Base-by-base conservation (phyloP, 2,888 invertebrate species). In the Oligia fasciuncula region DNA sequence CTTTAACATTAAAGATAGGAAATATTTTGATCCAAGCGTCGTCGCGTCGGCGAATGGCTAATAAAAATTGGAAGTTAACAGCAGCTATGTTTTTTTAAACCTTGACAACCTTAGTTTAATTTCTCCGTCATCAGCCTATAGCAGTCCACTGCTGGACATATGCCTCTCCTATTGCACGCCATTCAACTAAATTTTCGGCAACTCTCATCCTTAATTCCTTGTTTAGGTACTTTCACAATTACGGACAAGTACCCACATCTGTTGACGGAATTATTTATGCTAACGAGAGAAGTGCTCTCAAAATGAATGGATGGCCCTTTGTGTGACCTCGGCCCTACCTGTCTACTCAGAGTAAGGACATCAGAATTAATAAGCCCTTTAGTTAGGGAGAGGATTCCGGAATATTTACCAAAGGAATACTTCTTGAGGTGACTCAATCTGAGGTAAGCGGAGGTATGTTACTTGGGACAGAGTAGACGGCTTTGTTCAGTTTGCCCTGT, bases 311-410 rank as follows among this genome's bases (percentile, higher is more conserved):
- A 93, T 92, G 92, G 91, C 86, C 92, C 93, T 94, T 93, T 93
- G 91, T 93, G 92, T 93, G 90, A 91, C 91, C 88, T 87, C 88
- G 85, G 86, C 88, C 85, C 89, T 92, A 93, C 93, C 93, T 93
- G 93, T 91, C 91, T 92, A 88, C 87, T 93, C 91, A 91, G 92
- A 93, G 92, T 91, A 90, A 87, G 91, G 93, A 90, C 92, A 93
- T 92, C 89, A 92, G 90, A 93, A 94, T 95, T 95, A 95, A 94
- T 95, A 94, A 95, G 93, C 93, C 93, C 92, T 93, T 92, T 91
- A 91, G 91, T 90, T 88, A 83, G 87, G 87, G 86, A 87, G 79
- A 89, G 93, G 93, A 91, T 92, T 91, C 90, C 89, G 88, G 91
- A 92, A 93, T 93, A 93, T 94, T 94, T 92, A 91, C 93, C 93